These are phyloP conservation scores for Xiphias gladius DNA, from an alignment of 2,113 vertebrate genomes.

Conservation along the genomic window DNA sequence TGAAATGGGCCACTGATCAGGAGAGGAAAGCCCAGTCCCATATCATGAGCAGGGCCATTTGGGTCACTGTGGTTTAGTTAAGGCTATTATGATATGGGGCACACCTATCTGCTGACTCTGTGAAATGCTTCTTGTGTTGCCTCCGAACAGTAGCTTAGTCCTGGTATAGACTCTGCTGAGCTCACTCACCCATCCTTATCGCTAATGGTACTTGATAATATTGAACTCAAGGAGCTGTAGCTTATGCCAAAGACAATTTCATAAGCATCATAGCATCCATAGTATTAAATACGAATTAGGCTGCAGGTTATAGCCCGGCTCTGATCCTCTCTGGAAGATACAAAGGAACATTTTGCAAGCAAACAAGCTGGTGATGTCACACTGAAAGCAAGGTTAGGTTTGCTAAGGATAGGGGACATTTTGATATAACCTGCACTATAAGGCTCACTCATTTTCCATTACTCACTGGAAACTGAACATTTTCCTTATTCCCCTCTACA, in stretches of 20 bases:
- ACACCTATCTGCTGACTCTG: conserved; percentile 81
- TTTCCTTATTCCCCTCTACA: conserved; percentile 57
- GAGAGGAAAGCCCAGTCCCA: conserved; percentile 19
- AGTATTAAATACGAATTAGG: conserved; percentile 58
- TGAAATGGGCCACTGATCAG: conserved; percentile 8
- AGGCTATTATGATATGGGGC: conserved; percentile 82
- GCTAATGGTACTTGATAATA: conserved; percentile 70
- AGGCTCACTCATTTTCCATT: conserved; percentile 67
- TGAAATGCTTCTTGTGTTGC: conserved; percentile 60
- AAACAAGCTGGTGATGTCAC: conserved; percentile 39
- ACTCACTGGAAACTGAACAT: conserved; percentile 65
- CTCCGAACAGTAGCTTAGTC: conserved; percentile 69
- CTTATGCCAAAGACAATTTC: conserved; percentile 73
- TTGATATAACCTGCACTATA: conserved; percentile 54
- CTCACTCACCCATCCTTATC: conserved; percentile 69
- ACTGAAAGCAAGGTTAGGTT: conserved; percentile 15
- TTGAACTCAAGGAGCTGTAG: conserved; percentile 53
- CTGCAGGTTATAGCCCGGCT: conserved; percentile 30
- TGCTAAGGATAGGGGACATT: conserved; percentile 38
- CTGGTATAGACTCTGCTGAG: conserved; percentile 61
- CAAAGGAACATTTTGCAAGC: conserved; percentile 41
- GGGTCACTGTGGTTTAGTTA: conserved; percentile 78
- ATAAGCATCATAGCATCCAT: conserved; percentile 44
- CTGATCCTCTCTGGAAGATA: conserved; percentile 39
- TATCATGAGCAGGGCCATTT: conserved; percentile 60